phyloP scores from a whole-genome alignment of 2,797 vertebrate genomes.

The Pithecia hirsuta region DNA sequence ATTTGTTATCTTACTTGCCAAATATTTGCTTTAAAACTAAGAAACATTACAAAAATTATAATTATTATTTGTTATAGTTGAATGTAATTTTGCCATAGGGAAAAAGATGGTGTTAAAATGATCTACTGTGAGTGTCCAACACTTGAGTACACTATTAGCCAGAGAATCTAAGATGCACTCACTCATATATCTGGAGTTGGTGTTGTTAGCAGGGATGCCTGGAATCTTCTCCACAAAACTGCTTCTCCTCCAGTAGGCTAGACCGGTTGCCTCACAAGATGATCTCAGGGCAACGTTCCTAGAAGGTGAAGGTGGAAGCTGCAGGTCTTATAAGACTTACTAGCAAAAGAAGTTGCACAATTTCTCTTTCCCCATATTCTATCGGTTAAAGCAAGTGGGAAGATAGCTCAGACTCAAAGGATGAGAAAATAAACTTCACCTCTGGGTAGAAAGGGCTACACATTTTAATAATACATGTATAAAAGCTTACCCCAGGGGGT shows the following conservation, averaged over 20 bases:
- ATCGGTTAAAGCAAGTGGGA: neutral
- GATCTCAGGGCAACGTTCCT: neutral
- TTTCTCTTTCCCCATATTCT: neutral
- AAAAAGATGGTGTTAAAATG: neutral
- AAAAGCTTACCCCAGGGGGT: neutral
- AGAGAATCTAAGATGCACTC: neutral
- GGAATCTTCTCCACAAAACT: neutral
- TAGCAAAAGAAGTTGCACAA: neutral
- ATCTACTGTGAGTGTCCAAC: neutral
- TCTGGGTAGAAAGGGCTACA: neutral
- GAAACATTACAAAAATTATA: neutral
- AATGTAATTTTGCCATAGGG: neutral
- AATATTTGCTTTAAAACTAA: conserved; percentile 14
- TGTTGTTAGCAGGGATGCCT: neutral
- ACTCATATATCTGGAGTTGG: neutral
- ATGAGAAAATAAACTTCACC: neutral
- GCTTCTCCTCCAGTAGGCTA: neutral
- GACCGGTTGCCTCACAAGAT: neutral
- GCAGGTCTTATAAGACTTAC: neutral
- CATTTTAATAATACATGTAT: neutral
- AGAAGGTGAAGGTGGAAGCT: neutral
- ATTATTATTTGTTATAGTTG: neutral
- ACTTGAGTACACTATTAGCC: neutral
- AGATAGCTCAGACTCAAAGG: neutral
- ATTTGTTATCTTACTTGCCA: conserved; percentile 42